Base-by-base conservation (phyloP, 2,113 vertebrate species). In the Monopterus albus region DNA sequence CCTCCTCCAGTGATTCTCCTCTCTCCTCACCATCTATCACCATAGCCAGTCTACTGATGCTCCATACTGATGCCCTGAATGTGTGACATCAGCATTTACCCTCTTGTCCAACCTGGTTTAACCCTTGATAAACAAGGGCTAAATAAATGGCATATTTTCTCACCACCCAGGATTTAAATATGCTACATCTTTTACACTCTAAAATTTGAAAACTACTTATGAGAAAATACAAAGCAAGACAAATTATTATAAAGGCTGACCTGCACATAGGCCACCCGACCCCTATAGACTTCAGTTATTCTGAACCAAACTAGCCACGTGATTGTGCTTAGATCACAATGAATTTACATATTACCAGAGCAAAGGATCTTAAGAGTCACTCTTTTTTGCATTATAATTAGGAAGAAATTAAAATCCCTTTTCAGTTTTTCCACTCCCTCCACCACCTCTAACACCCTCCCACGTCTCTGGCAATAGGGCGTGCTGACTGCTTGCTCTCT, bases 1-100 rank as follows among this genome's bases (percentile, higher is more conserved):
- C 82, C 78, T 87, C 84, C 79, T 86, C 82, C 82, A 82, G 49
- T 52, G 62, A 67, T 78, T 85, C 80, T 83, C 76, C 60, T 73
- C 74, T 39, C 83, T 91, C 86, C 81, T 81, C 79, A 86, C 83
- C 85, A 84, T 89, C 83, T 68, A 69, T 89, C 86, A 78, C 83
- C 20, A 11, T 43, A 62, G 31, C 53, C 11, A 51, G 53, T 75
- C 33, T 59, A 68, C 52, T 52, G 53, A 65, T 49, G 59, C 70
- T 29, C 33, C 67, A 5, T 2, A 42, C 43, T 33, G 5, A 6
- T 52, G 20, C 20, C n/a, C 40, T 1, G 35, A 75, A 65, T 73
- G 46, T 72, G 65, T 62, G 51, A 64, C 55, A 67, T 70, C 40
- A 73, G 52, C 47, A 11, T 81, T 79, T 53, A 14, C 23, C 56